Evolutionary conservation across 2,797 vertebrate species (phyloP), one percentile per base, ranked within the genome.

Genomic region (Coregonus suidteri): DNA sequence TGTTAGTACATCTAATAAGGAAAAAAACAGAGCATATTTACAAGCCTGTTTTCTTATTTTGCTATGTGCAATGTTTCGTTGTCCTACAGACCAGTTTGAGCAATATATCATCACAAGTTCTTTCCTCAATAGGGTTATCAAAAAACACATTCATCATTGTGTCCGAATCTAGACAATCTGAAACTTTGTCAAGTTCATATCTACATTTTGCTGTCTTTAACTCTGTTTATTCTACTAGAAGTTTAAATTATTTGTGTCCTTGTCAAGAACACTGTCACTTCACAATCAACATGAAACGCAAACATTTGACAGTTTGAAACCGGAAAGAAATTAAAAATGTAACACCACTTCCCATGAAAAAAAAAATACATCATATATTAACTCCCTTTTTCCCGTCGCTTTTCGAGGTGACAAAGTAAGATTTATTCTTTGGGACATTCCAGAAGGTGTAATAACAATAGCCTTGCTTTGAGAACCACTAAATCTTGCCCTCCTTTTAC

Each of bases 401-500:
- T 53, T 73, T 75, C 52, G 30, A 64, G 75, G 59, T 80, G 77
- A 85, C 77, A 73, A 52, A 54, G 54, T 25, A 30, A 47, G 30
- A 78, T 82, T 84, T 81, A 71, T 74, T 54, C 71, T 41, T 68
- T 16, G 62, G 73, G 56, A 79, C 85, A 85, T 84, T 84, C 83
- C 82, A 75, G 59, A 65, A 66, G 59, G 76, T 80, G 25, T 64
- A 77, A 75, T 80, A 81, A 87, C 78, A 80, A 66, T 0, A 6
- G 37, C 70, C 68, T 64, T 73, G 74, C 72, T 82, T 79, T 83
- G 64, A 79, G 75, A 86, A 82, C 66, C 35, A 20, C 72, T 85
- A 86, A 82, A 88, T 82, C 68, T 68, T 41, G 53, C 69, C 81
- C 14, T 78, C 6, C 65, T 87, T 89, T 83, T 4, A 67, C 81